A percentile compares a stretch with the other conserved stretches of the same genome.
phyloP scores from a whole-genome alignment of 37 sponge, comb jelly and placozoan species.

The Crambe crambe region DNA sequence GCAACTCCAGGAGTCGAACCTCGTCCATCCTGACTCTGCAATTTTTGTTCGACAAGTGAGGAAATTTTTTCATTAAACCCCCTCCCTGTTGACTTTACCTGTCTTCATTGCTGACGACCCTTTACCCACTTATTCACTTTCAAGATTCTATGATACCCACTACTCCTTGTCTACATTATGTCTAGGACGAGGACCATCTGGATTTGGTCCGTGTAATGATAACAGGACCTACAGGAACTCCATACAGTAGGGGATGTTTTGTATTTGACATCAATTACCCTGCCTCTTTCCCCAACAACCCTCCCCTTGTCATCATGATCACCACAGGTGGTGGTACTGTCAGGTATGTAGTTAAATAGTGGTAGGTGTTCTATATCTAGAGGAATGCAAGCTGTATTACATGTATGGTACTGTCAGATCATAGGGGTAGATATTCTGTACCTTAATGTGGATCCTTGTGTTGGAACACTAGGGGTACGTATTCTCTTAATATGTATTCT shows the following conservation, averaged over 20 bases:
- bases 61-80: neutral
- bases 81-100: neutral
- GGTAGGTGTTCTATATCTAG: too few species aligned
- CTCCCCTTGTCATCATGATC: conserved; percentile 84
- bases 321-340: conserved; percentile 91
- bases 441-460: too few species aligned
- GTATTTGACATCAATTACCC: conserved; percentile 91
- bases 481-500: too few species aligned
- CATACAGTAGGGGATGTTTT: conserved; percentile 89
- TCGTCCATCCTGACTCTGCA: conserved; percentile 85
- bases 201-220: conserved; percentile 87
- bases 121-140: too few species aligned
- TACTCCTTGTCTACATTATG: too few species aligned
- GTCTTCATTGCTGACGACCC: neutral
- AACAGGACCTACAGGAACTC: conserved; percentile 88
- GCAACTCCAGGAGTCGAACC: conserved; percentile 66
- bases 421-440: too few species aligned
- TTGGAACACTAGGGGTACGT: too few species aligned
- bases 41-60: conserved; percentile 80
- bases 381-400: too few species aligned
- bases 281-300: conserved; percentile 66
- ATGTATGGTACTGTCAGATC: too few species aligned
- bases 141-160: too few species aligned
- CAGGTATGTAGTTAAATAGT: conserved; percentile 67
- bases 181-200: conserved; percentile 88